Evolutionary conservation across 2,888 invertebrate species (phyloP).

Genomic region (Ornithoptera priamus): DNA sequence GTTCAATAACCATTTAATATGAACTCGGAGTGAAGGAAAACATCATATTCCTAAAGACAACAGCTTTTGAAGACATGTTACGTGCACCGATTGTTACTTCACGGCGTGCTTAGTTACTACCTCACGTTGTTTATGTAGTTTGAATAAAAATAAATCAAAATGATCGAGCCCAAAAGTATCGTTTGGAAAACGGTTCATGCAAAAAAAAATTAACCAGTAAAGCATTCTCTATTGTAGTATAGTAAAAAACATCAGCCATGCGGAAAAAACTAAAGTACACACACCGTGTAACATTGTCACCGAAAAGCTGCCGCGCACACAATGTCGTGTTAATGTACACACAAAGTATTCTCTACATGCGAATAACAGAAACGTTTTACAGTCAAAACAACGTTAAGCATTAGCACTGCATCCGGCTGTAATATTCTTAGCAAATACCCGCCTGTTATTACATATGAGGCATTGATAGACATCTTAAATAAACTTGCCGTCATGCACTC

Average conservation of each 20-base stretch:
- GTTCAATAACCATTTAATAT: too few relatives aligned
- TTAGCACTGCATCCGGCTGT: constrained; percentile 25
- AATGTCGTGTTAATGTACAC: constrained; percentile 28
- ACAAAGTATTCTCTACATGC: constrained; percentile 26
- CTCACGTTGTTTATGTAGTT: too few relatives aligned
- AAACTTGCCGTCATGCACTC: constrained; percentile 24
- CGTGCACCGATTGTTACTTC: too few relatives aligned
- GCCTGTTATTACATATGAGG: constrained; percentile 17
- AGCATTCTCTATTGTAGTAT: constrained; percentile 1
- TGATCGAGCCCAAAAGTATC: background rate
- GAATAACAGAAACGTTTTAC: constrained; percentile 27
- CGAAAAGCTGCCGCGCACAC: constrained; percentile 28
- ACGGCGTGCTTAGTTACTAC: too few relatives aligned
- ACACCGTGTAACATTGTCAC: constrained; percentile 25
- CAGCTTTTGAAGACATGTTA: too few relatives aligned
- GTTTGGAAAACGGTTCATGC: background rate
- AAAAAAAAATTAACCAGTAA: constrained; percentile 6
- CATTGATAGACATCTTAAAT: constrained; percentile 28
- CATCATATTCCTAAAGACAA: too few relatives aligned
- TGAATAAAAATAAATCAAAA: background rate
- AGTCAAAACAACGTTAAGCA: constrained; percentile 26
- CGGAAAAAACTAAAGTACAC: constrained; percentile 23
- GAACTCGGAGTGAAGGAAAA: too few relatives aligned
- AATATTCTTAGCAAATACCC: constrained; percentile 22
- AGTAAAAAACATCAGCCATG: constrained; percentile 18